Base-by-base conservation (phyloP, 1,140 invertebrate genomes). In the Trinorchestia longiramus region DNA sequence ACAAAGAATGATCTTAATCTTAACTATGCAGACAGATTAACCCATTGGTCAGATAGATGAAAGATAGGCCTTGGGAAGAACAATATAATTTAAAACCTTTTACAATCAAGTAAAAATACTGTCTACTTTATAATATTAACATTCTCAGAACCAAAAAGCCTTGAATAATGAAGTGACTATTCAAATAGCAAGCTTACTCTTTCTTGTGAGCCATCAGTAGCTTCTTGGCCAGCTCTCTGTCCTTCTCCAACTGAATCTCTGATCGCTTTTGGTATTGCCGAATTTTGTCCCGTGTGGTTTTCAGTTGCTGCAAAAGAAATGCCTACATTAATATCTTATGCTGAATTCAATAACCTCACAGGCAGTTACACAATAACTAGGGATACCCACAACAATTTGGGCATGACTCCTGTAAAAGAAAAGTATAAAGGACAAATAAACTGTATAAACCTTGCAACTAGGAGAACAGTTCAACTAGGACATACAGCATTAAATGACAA, bases 211-310 rank as follows among this genome's bases (percentile, higher is more conserved):
- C 98, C 96, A 98, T 97, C 40, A 99, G 97, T 91, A 99, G 98
- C 97, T 98, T 98, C 97, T 98, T 99, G 0, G 99, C 99, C 96
- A 99, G 97, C 96, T 98, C 97, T 97, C 98, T 98, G 97, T 99
- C 99, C 97, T 98, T 99, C 97, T 99, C 99, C 95, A 99, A 97
- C 97, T 98, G 98, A 96, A 98, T 97, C 97, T 99, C 98, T 96
- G 99, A 99, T 97, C 98, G 98, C 97, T 98, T 99, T 97, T 99
- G 99, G 97, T 99, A 99, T 97, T 99, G 99, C 97, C 99, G 99
- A 92, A 99, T 97, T 97, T 99, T 99, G 97, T 99, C 99, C 97
- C 99, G 98, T 97, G 99, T 99, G 97, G 99, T 98, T 97, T 99
- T 99, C 96, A 99, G 97, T 98, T 99, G 99, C 98, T 99, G 97